phyloP scores from a whole-genome alignment of 2,888 invertebrate genomes.

The Netelia inedita region DNA sequence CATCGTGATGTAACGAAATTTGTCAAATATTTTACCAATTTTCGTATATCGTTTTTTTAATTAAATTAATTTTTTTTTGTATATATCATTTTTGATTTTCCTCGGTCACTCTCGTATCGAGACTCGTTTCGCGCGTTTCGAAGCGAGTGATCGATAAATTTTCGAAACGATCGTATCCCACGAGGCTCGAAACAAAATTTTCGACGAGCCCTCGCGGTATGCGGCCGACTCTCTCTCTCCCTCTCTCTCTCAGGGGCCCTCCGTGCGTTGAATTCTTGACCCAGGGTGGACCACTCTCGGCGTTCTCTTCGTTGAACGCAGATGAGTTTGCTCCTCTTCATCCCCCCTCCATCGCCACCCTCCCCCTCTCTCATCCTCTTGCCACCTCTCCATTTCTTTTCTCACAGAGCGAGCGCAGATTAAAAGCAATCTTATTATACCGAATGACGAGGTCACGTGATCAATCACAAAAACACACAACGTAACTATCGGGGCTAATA shows the following conservation, averaged over 20 bases:
- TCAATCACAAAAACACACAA: constrained; percentile 84
- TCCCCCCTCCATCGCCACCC: constrained; percentile 31
- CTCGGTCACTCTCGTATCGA: neutral
- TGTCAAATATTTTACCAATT: neutral
- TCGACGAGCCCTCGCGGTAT: constrained; percentile 41
- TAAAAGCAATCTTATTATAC: constrained; percentile 84
- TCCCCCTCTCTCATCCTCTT: constrained; percentile 24
- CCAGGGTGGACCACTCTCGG: constrained; percentile 23
- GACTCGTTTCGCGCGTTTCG: constrained; percentile 16
- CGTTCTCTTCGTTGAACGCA: constrained; percentile 17
- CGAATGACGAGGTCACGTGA: constrained; percentile 84
- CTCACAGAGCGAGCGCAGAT: constrained; percentile 76
- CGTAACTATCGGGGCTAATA: constrained; percentile 78
- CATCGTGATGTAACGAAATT: neutral
- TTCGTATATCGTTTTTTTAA: neutral
- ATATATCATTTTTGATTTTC: neutral
- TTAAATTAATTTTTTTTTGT: neutral
- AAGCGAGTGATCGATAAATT: constrained; percentile 44
- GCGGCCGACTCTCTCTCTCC: constrained; percentile 18
- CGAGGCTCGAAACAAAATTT: constrained; percentile 47
- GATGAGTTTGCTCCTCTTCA: constrained; percentile 29
- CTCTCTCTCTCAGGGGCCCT: neutral
- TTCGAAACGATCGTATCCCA: constrained; percentile 41
- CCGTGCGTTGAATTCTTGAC: constrained; percentile 41
- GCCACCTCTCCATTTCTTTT: constrained; percentile 56